phyloP scores from a whole-genome alignment of 2,797 vertebrate species.

The Coranthus polyacanthus region DNA sequence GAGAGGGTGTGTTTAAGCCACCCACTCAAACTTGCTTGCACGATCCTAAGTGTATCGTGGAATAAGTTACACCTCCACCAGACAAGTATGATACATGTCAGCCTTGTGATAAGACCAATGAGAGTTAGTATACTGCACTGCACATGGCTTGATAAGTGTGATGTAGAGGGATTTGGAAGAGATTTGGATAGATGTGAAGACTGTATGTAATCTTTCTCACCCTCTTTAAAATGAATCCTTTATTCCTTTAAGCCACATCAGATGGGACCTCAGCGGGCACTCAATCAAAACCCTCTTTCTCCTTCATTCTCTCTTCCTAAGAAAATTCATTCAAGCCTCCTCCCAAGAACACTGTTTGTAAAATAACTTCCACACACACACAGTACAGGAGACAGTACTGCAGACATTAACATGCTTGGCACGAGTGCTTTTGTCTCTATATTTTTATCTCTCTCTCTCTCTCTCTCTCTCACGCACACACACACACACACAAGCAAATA shows the following conservation, averaged over 20 bases:
- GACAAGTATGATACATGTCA: conserved; percentile 69
- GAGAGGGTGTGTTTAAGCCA: conserved; percentile 22
- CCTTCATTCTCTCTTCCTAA: conserved; percentile 50
- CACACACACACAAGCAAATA: no score
- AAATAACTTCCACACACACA: conserved; percentile 49
- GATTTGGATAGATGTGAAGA: conserved; percentile 86
- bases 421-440: conserved; percentile 27
- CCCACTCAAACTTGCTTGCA: conserved; percentile 26
- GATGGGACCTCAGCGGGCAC: conserved; percentile 82
- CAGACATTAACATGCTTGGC: conserved; percentile 47
- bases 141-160: conserved; percentile 82
- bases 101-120: conserved; percentile 70
- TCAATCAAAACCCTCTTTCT: conserved; percentile 78
- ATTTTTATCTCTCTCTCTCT: conserved; percentile 20
- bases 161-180: conserved; percentile 85
- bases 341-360: conserved; percentile 38
- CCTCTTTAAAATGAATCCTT: conserved; percentile 85
- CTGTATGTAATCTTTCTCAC: conserved; percentile 84
- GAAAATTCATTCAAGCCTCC: conserved; percentile 51
- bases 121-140: conserved; percentile 64
- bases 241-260: conserved; percentile 85
- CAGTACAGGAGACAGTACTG: conserved; percentile 30
- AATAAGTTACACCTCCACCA: conserved; percentile 69
- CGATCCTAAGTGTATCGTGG: conserved; percentile 52
- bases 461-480: no score